Evolutionary conservation across 2,797 vertebrate species (phyloP), one percentile per base, ranked within the genome.

Genomic region (Lagodon rhomboides): DNA sequence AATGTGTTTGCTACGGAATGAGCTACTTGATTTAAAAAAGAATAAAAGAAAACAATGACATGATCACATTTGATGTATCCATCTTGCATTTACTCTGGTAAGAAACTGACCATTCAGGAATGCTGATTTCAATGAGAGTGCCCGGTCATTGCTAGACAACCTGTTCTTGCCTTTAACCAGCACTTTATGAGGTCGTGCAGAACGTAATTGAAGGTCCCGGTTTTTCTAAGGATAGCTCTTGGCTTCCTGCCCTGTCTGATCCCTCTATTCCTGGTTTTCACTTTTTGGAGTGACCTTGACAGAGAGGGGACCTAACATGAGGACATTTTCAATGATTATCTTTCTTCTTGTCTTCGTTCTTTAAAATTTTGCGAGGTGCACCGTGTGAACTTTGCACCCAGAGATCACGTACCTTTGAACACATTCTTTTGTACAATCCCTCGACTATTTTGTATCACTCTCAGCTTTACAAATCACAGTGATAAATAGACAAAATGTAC

Each of bases 161-260:
- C 73, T 73, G 80, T 80, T 59, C 47, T 74, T 72, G 67, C 54
- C 61, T 85, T 82, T 34, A 74, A 83, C 44, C 64, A 27, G n/a
- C 44, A 41, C 12, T 83, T 89, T 80, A 87, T 69, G 71, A 87
- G 82, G 87, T 87, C 85, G 75, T 20, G 60, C 60, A 72, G 53
- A 79, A 82, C 1, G 17, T 82, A 80, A 88, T 61, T 83, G 43
- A 78, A 75, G 62, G 59, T 88, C 66, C 85, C 18, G n/a, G 41
- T 84, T 83, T 76, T 80, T 84, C 71, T 78, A 85, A 85, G 75
- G 82, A 91, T 80, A 87, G 82, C 68, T 74, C n/a, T 63, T 55
- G 44, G 75, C 63, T 58, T 75, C 63, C 62, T 79, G 55, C 53
- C 71, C 59, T 73, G 58, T 79, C 47, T 75, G 70, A 67, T 76